phyloP scores from a whole-genome alignment of 2,113 vertebrate genomes.

The Calypte anna region DNA sequence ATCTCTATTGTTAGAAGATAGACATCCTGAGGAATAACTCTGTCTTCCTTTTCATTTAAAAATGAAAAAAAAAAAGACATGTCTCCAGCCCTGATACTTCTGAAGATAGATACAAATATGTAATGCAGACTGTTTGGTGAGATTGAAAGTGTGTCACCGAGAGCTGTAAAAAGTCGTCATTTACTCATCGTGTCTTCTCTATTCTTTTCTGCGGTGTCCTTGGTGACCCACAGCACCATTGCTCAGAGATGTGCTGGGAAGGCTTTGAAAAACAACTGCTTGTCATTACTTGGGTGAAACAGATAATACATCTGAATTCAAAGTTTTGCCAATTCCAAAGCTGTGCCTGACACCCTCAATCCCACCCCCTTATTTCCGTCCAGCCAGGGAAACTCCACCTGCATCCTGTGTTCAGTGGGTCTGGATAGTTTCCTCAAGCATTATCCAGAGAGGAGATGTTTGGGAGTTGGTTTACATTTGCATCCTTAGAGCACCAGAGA shows the following conservation, averaged over 20 bases:
- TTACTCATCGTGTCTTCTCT: neutral
- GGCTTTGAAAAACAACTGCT: neutral
- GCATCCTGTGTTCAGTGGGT: neutral
- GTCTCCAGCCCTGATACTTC: neutral
- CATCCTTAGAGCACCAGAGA: neutral
- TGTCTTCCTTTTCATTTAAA: slow-evolving; percentile 14
- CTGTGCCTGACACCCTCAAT: rapidly evolving
- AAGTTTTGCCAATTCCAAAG: neutral
- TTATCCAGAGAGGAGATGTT: neutral
- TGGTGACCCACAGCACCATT: neutral
- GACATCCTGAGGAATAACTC: slow-evolving; percentile 41
- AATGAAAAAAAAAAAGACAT: neutral
- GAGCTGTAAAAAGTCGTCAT: neutral
- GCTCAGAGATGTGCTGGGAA: neutral
- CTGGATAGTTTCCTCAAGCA: neutral
- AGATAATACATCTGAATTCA: neutral
- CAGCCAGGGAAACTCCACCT: neutral
- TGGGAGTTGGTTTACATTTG: neutral
- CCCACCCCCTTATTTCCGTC: neutral
- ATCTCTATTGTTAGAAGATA: slow-evolving; percentile 40
- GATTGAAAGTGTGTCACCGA: neutral
- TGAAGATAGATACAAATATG: slow-evolving; percentile 24
- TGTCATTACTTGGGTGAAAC: neutral
- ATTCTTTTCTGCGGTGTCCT: neutral
- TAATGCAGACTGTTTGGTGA: neutral